A percentile compares a stretch with the other conserved stretches of the same genome.
Evolutionary conservation across 2,797 vertebrate species (phyloP).

Genomic region (Acropternis orthonyx): DNA sequence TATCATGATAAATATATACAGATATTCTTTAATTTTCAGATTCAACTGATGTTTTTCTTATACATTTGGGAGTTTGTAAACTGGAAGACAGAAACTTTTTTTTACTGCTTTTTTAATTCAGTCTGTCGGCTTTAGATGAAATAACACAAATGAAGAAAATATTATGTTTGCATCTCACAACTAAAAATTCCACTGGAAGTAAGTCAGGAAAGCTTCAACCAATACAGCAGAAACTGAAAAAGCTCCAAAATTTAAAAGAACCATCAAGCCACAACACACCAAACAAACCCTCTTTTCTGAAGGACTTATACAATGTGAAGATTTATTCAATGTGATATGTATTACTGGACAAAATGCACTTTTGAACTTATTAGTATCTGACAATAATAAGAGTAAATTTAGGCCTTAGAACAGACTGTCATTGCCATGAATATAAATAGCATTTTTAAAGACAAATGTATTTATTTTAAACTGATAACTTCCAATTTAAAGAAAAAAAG

Average conservation of each 20-base stretch:
- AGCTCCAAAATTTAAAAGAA: not conserved
- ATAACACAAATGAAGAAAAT: not conserved
- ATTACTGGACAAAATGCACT: not conserved
- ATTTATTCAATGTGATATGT: not conserved
- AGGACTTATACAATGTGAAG: not conserved
- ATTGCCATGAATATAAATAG: not conserved
- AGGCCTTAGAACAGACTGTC: not conserved
- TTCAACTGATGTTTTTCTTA: not conserved
- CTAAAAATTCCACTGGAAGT: not conserved
- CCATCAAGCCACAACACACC: not conserved
- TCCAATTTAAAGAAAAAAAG: not conserved
- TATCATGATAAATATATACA: not conserved
- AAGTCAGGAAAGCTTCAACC: not conserved
- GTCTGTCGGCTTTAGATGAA: not conserved
- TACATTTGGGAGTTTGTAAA: not conserved
- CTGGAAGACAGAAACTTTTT: not conserved
- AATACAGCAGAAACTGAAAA: not conserved
- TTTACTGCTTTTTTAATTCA: not conserved
- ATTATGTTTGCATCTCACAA: not conserved
- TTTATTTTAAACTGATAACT: not conserved
- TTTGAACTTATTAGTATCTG: not conserved
- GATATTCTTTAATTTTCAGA: not conserved
- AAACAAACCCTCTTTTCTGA: not conserved
- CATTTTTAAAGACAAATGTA: not conserved
- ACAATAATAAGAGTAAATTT: not conserved